Conservation (phyloP, 2,888 invertebrate genomes). For the Thyatira batis region DNA sequence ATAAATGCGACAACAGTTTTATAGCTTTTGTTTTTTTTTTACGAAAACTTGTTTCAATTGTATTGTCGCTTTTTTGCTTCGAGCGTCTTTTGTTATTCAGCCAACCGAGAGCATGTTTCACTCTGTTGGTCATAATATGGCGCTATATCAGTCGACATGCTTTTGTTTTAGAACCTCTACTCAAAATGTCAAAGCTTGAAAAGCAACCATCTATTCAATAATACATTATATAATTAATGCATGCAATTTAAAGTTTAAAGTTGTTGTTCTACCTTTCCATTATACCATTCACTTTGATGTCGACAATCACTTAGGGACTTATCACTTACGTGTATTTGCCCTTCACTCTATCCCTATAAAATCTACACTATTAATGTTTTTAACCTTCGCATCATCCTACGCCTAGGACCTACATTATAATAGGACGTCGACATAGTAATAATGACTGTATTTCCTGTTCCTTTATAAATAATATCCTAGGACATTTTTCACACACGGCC, state of each 20-base stretch:
- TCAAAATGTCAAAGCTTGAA: constrained; percentile 6
- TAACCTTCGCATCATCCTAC: too few relatives aligned
- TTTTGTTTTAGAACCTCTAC: constrained; percentile 8
- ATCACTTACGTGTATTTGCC: background rate
- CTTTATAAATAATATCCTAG: too few relatives aligned
- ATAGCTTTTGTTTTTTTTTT: constrained; percentile 14
- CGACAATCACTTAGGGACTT: background rate
- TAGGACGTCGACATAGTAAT: too few relatives aligned
- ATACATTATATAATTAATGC: background rate
- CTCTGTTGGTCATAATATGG: constrained; percentile 6
- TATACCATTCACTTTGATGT: background rate
- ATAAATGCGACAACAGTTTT: constrained; percentile 11
- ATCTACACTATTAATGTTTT: too few relatives aligned
- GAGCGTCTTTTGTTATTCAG: constrained; percentile 6
- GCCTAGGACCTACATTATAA: too few relatives aligned
- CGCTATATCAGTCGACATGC: background rate
- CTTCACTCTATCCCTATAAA: background rate
- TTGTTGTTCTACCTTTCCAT: background rate
- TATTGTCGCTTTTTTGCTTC: constrained; percentile 8
- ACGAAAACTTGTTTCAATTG: constrained; percentile 20
- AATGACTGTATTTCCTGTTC: too few relatives aligned
- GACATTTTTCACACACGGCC: too few relatives aligned
- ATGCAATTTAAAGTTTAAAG: background rate
- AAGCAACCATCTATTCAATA: background rate
- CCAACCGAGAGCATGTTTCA: constrained; percentile 13